A percentile compares a stretch with the other conserved stretches of the same genome.
These are phyloP conservation scores for Nebria brevicollis DNA, from an alignment of 2,888 invertebrate species.

Conservation along the genomic window DNA sequence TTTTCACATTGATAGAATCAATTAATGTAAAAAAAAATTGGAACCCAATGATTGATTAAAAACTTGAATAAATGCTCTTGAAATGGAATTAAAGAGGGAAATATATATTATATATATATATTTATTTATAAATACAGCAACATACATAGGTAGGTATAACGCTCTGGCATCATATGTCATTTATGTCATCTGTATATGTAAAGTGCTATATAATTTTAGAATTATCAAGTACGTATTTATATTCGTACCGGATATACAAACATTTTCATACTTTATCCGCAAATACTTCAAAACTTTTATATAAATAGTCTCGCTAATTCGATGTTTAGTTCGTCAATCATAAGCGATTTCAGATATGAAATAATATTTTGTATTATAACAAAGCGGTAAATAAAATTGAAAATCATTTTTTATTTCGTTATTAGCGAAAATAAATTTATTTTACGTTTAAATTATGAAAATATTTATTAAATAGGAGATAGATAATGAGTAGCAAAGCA, in stretches of 20 bases:
- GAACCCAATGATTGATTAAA: background rate
- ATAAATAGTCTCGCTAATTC: background rate
- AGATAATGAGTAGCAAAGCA: too few species aligned
- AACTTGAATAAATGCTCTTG: background rate
- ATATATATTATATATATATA: background rate
- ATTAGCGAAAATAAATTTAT: too few species aligned
- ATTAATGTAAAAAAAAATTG: background rate
- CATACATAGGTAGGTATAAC: background rate
- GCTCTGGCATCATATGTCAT: background rate
- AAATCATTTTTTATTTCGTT: too few species aligned
- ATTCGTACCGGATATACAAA: background rate
- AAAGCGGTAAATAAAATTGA: too few species aligned
- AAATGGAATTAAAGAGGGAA: background rate
- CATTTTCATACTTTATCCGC: background rate
- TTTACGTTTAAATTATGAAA: too few species aligned
- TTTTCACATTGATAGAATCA: too few species aligned
- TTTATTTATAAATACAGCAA: background rate
- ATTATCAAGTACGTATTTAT: background rate
- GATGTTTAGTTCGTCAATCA: too few species aligned
- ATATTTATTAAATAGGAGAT: too few species aligned
- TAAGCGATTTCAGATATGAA: too few species aligned
- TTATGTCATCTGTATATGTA: background rate
- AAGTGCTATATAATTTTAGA: slow-evolving; percentile 1
- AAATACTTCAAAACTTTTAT: background rate
- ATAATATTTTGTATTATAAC: too few species aligned